Percentiles rank a stretch among this genome's conserved stretches.
phyloP scores from a whole-genome alignment of 30 jellyfish, hydroid and myxozoan genomes.

The Morbakka virulenta region DNA sequence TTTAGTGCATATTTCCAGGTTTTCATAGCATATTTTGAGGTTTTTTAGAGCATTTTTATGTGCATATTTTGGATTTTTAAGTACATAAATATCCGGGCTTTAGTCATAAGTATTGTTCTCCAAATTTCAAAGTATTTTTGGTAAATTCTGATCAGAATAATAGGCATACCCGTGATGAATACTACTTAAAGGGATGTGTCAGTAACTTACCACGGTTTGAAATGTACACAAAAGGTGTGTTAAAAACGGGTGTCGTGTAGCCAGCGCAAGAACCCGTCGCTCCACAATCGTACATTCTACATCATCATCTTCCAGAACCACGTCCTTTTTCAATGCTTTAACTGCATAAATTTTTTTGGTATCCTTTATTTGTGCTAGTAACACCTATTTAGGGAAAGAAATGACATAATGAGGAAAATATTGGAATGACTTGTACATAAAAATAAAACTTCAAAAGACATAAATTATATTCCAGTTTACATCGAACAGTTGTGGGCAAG shows the following conservation, averaged over 20 bases:
- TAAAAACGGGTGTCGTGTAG: conserved; percentile 94
- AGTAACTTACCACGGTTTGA: conserved; percentile 72
- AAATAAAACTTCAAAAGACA: no score
- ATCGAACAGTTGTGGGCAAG: no score
- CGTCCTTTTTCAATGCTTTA: conserved; percentile 96
- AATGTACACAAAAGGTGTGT: conserved; percentile 94
- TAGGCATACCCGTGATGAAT: not conserved
- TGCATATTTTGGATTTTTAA: no score
- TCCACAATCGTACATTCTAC: conserved; percentile 95
- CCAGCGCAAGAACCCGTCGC: conserved; percentile 86
- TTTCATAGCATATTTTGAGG: no score
- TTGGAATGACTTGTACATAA: no score
- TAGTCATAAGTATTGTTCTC: no score
- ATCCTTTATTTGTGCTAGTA: conserved; percentile 89
- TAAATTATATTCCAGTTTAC: no score
- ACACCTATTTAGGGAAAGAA: conserved; percentile 47
- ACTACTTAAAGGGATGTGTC: not conserved
- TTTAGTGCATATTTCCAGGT: no score
- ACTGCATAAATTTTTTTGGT: conserved; percentile 78
- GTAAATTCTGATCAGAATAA: not conserved
- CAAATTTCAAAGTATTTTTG: not conserved
- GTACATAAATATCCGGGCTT: no score
- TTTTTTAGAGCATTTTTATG: no score
- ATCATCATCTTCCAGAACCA: conserved; percentile 97
- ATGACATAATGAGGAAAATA: not conserved